These are phyloP conservation scores for Sipha maydis DNA, from an alignment of 2,888 invertebrate species.

Conservation along the genomic window DNA sequence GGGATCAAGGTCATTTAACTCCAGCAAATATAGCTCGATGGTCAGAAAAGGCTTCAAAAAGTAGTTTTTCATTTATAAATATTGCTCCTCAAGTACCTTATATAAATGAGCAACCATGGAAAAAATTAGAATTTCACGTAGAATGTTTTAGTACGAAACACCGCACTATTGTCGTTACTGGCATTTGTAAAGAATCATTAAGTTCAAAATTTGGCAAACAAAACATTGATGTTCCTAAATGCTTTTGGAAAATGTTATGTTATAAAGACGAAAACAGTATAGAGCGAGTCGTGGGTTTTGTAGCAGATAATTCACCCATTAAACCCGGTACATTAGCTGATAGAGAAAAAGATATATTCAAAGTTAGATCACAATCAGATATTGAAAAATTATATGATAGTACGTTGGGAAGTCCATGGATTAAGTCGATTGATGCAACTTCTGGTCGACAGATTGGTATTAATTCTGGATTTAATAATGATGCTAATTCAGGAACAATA, in stretches of 20 bases:
- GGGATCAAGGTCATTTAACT: conserved; percentile 62
- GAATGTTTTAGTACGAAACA: conserved; percentile 59
- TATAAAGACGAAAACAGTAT: conserved; percentile 61
- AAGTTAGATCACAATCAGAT: conserved; percentile 48
- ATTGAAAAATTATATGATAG: conserved; percentile 26
- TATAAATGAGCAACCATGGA: conserved; percentile 61
- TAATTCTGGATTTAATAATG: conserved; percentile 1
- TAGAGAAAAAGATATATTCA: conserved; percentile 45
- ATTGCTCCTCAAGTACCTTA: conserved; percentile 61
- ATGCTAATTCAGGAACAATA: conserved; percentile 17
- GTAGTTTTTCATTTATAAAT: conserved; percentile 60
- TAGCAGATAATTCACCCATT: conserved; percentile 35
- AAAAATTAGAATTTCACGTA: conserved; percentile 55
- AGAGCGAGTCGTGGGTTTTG: conserved; percentile 62
- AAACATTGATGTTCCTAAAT: conserved; percentile 53
- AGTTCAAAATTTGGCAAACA: conserved; percentile 13
- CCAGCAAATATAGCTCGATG: conserved; percentile 62
- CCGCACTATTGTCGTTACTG: conserved; percentile 58
- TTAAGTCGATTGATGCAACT: conserved; percentile 34
- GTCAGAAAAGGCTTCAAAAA: conserved; percentile 60
- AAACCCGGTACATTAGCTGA: not conserved
- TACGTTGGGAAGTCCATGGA: conserved; percentile 47
- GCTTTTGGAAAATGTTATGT: conserved; percentile 63
- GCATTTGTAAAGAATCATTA: conserved; percentile 40
- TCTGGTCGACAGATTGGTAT: conserved; percentile 33